Evolutionary conservation across 1,140 invertebrate genomes (phyloP), one percentile per base, ranked within the genome.

Genomic region (Drosophila kohkoa): DNA sequence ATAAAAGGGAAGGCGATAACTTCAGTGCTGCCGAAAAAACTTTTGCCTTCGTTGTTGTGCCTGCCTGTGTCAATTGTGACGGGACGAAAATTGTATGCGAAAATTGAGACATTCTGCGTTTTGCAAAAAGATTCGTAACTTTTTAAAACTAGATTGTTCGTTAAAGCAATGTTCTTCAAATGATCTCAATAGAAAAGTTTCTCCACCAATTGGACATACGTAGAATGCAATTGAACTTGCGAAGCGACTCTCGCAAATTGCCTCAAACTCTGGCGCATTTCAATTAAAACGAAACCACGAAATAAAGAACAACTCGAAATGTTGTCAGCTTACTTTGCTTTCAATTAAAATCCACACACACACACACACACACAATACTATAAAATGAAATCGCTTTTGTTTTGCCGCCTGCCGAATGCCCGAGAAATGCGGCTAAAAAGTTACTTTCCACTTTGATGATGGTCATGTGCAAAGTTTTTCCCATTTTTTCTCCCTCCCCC

Each of bases 301-400:
- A 57, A 65, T 48, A 28, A 46, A 13, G 41, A 49, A 35, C 43
- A 51, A 8, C 41, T 3, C 54, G 46, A 62, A 68, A 43, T 48
- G n/a, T 74, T 82, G 51, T 52, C 48, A 48, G 51, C 62, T 66
- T 58, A 75, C 60, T 75, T 75, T 43, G 72, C 28, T 70, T 77
- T 81, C 78, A 85, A 85, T 86, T 81, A 81, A 86, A 86, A 77
- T 73, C 16, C 10, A 6, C 51, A 60, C 55, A 60, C 25, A 46
- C 25, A 16, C 32, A 30, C 28, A 58, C 51, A 46, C 25, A 16
- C 35, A 30, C 41, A 58, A 4, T 35, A 10, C 43, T 57, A 72
- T 28, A 57, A 64, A 64, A 52, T 11, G 52, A 52, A 64, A 75
- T 71, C 51, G 59, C 60, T 59, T 63, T 57, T 51, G 66, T 35